phyloP scores from a whole-genome alignment of 2,113 vertebrate genomes.

The Xenopus laevis region DNA sequence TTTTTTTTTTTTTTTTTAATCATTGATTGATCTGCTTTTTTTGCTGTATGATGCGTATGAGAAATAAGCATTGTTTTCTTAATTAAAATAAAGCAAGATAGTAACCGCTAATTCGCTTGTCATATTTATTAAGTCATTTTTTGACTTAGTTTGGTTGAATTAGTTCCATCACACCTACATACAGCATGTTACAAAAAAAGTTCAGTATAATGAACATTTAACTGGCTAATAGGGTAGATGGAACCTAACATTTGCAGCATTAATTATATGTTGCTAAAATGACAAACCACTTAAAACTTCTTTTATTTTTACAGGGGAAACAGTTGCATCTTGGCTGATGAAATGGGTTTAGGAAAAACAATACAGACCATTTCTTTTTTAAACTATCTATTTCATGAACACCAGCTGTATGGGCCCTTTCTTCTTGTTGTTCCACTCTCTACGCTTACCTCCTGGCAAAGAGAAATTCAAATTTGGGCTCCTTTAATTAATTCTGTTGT shows the following conservation, averaged over 20 bases:
- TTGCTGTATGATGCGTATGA: too few species aligned
- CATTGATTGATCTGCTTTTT: background rate
- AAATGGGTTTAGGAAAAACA: conserved; percentile 97
- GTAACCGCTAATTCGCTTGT: too few species aligned
- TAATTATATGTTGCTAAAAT: too few species aligned
- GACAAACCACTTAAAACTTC: too few species aligned
- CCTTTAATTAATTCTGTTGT: conserved; percentile 93
- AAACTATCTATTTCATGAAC: conserved; percentile 90
- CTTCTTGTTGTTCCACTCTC: conserved; percentile 92
- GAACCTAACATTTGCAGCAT: too few species aligned
- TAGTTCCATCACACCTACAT: too few species aligned
- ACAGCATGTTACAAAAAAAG: too few species aligned
- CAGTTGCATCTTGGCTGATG: conserved; percentile 95
- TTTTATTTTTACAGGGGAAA: conserved; percentile 71
- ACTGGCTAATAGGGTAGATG: too few species aligned
- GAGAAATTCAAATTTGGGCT: conserved; percentile 92
- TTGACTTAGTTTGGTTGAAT: too few species aligned
- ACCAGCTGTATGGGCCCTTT: conserved; percentile 92
- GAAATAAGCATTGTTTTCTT: background rate
- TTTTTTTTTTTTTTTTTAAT: conserved; percentile 16
- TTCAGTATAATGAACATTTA: too few species aligned
- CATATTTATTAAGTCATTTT: too few species aligned
- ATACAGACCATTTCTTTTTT: conserved; percentile 97
- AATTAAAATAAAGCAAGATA: background rate
- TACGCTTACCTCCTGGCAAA: conserved; percentile 96